Conservation (phyloP, 2,888 invertebrate genomes). For the Ischnura elegans region DNA sequence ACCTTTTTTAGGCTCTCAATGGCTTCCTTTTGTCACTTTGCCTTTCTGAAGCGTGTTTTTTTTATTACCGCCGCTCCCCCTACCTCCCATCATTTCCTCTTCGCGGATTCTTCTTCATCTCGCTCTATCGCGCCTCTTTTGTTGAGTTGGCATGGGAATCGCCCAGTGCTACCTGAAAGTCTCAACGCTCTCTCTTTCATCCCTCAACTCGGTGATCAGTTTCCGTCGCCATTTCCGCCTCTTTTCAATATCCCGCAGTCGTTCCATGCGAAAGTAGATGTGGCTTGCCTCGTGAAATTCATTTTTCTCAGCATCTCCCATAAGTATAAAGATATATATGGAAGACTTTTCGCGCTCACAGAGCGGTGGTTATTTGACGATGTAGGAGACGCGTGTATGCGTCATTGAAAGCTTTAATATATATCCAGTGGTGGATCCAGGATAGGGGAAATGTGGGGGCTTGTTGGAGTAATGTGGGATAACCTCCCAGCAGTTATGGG, state of each 20-base stretch:
- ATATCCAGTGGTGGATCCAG: no score
- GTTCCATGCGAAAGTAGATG: no score
- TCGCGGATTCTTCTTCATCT: background rate
- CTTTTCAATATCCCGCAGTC: background rate
- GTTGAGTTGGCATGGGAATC: background rate
- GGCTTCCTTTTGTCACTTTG: background rate
- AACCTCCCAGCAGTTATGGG: no score
- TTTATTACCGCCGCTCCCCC: background rate
- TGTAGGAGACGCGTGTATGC: no score
- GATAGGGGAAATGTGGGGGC: no score
- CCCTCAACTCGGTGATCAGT: background rate
- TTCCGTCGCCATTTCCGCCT: background rate
- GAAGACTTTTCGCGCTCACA: no score
- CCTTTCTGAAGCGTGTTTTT: background rate
- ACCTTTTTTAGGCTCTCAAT: background rate
- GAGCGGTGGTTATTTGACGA: no score
- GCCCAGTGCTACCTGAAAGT: background rate
- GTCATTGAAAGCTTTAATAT: no score
- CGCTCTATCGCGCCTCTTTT: background rate
- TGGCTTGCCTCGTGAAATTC: no score
- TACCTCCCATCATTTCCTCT: background rate
- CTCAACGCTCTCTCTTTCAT: background rate
- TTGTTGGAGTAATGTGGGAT: no score
- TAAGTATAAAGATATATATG: no score
- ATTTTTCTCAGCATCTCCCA: no score